Evolutionary conservation across 2,888 invertebrate species (phyloP), one percentile per base, ranked within the genome.

Genomic region (Dermolepida albohirtum): DNA sequence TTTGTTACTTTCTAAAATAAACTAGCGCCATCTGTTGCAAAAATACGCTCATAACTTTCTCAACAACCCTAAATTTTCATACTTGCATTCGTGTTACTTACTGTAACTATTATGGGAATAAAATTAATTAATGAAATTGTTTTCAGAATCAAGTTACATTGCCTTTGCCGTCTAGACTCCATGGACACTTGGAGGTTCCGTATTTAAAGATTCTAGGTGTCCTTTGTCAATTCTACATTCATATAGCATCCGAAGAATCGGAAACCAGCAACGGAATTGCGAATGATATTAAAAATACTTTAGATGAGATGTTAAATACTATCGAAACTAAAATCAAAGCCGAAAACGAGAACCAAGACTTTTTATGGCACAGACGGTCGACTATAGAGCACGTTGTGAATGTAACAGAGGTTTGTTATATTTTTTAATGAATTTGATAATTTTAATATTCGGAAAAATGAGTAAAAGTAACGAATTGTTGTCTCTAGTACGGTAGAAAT

Each of bases 381-480:
- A 80, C 84, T 4, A 84, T 89, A 72, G 89, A 88, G 75, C 82
- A 83, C 39, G 83, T 88, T 40, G 86, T 88, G 14, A 88, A 88
- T 76, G 86, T 86, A 75, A 82, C 89, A 69, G 91, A 91, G 86
- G 91, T 90, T 47, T 12, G 17, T 27, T 8, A 10, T 27, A 41
- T 10, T 14, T 39, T 22, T 4, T 22, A 22, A 22, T 22, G 22
- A 1, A 22, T 4, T 22, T 22, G 4, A 1, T 22, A 22, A 1
- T 22, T 22, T 22, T 22, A 22, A 22, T 22, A 22, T 22, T 22
- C 4, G 22, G 4, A 4, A 22, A 22, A 22, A 22, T 22, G 22
- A 22, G 2, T 22, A 22, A 22, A 22, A 22, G 4, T 22, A 22
- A n/a, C n/a, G n/a, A n/a, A n/a, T n/a, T n/a, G n/a, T n/a, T n/a